These are phyloP conservation scores for Semicossyphus pulcher DNA, from an alignment of 2,113 vertebrate genomes.

Conservation along the genomic window DNA sequence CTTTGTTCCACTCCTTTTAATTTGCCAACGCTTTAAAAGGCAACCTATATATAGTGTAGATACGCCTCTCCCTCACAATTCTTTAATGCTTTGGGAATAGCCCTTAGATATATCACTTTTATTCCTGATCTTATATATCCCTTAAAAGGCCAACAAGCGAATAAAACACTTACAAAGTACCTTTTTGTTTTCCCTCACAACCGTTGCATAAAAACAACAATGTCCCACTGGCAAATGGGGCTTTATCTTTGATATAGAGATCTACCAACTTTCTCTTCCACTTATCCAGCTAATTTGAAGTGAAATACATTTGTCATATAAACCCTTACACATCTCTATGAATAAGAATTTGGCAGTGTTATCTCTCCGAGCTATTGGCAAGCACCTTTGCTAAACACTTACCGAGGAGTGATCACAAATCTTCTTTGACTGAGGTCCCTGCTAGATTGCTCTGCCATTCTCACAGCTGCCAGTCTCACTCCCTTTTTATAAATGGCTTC, in stretches of 20 bases:
- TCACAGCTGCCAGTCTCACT: slow-evolving; percentile 36
- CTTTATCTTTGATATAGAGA: slow-evolving; percentile 52
- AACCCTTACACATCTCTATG: slow-evolving; percentile 50
- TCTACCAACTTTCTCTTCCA: slow-evolving; percentile 19
- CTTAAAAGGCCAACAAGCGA: slow-evolving; percentile 27
- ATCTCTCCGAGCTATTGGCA: slow-evolving; percentile 49
- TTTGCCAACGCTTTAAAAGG: slow-evolving; percentile 16
- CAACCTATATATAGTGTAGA: slow-evolving; percentile 3
- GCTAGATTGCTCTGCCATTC: slow-evolving; percentile 46
- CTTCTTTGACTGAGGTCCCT: slow-evolving; percentile 48
- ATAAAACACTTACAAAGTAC: slow-evolving; percentile 38
- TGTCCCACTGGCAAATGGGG: slow-evolving; percentile 10
- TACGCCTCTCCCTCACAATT: background rate
- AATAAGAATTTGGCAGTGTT: slow-evolving; percentile 69
- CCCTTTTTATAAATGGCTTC: slow-evolving; percentile 42
- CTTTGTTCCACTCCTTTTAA: background rate
- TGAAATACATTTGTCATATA: slow-evolving; percentile 68
- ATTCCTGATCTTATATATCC: slow-evolving; percentile 39
- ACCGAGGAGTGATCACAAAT: slow-evolving; percentile 59
- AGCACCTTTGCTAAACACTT: slow-evolving; percentile 63
- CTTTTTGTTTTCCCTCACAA: slow-evolving; percentile 39
- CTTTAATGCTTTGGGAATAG: slow-evolving; percentile 22
- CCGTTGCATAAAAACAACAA: slow-evolving; percentile 30
- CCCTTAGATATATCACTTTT: background rate
- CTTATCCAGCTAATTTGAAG: slow-evolving; percentile 60